Conservation (phyloP, 2,113 vertebrate genomes). For the Stigmatopora nigra region DNA sequence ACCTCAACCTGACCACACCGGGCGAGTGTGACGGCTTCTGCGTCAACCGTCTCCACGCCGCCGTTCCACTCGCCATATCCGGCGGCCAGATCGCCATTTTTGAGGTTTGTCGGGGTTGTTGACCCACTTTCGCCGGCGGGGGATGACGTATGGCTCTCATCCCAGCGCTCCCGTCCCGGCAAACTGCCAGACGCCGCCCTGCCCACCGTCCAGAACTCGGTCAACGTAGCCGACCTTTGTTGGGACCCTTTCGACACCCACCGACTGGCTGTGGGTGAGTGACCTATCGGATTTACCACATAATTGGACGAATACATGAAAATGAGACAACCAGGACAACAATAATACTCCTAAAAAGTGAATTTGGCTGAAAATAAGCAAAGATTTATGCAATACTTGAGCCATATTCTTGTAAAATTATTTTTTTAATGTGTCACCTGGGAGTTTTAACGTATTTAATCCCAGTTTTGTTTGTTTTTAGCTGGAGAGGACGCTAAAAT, state of each 20-base stretch:
- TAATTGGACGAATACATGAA: too few relatives aligned
- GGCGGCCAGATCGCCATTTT: conserved; percentile 88
- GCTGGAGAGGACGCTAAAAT: conserved; percentile 90
- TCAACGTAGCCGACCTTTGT: conserved; percentile 76
- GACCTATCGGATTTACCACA: too few relatives aligned
- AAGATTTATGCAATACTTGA: too few relatives aligned
- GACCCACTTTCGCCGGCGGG: not conserved
- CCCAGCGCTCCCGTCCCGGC: conserved; percentile 80
- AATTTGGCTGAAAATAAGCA: too few relatives aligned
- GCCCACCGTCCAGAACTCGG: conserved; percentile 85
- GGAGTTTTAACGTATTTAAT: too few relatives aligned
- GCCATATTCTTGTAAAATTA: too few relatives aligned
- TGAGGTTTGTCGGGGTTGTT: conserved; percentile 67
- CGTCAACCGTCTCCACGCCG: conserved; percentile 73
- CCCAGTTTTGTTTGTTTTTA: conserved; percentile 28
- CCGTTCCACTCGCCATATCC: conserved; percentile 80
- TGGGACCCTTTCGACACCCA: conserved; percentile 86
- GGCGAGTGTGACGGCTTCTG: conserved; percentile 91
- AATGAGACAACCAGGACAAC: too few relatives aligned
- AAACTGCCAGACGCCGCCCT: conserved; percentile 73
- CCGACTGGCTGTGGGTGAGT: conserved; percentile 82
- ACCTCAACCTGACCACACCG: conserved; percentile 87
- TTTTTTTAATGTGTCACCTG: too few relatives aligned
- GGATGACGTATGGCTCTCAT: not conserved
- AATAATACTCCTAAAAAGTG: too few relatives aligned